Evolutionary conservation across 1,140 invertebrate genomes (phyloP).

Genomic region (Drosophila asahinai): DNA sequence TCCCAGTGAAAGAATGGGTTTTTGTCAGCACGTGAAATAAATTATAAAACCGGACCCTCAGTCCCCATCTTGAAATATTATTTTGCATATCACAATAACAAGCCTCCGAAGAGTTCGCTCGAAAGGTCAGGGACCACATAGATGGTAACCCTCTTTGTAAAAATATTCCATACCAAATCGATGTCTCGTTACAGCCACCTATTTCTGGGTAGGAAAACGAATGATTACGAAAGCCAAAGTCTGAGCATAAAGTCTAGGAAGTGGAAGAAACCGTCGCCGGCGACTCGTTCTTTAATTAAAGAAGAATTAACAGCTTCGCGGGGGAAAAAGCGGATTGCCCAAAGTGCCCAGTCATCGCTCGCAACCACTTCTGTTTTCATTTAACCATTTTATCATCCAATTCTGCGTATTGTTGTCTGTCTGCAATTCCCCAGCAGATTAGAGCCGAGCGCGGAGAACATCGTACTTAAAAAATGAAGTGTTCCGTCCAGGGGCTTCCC

Average conservation of each 20-base stretch:
- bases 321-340: constrained; percentile 61
- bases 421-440: constrained; percentile 36
- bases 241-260: constrained; percentile 61
- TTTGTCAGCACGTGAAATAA: constrained; percentile 25
- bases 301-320: constrained; percentile 74
- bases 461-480: constrained; percentile 37
- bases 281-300: constrained; percentile 77
- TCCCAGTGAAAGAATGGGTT: constrained; percentile 17
- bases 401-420: constrained; percentile 32
- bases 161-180: neutral
- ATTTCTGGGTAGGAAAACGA: neutral
- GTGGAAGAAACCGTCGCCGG: constrained; percentile 43
- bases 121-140: constrained; percentile 34
- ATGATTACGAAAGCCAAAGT: constrained; percentile 54
- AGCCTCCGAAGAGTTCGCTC: neutral
- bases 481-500: constrained; percentile 37
- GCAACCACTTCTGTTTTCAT: constrained; percentile 57
- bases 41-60: constrained; percentile 51
- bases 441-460: constrained; percentile 22
- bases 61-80: constrained; percentile 1
- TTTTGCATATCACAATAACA: constrained; percentile 21
- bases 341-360: constrained; percentile 63
- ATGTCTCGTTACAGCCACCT: constrained; percentile 35
- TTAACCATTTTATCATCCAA: constrained; percentile 61
- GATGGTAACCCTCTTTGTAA: neutral